Conservation (phyloP, 1,140 invertebrate genomes). For the Grapholita molesta region DNA sequence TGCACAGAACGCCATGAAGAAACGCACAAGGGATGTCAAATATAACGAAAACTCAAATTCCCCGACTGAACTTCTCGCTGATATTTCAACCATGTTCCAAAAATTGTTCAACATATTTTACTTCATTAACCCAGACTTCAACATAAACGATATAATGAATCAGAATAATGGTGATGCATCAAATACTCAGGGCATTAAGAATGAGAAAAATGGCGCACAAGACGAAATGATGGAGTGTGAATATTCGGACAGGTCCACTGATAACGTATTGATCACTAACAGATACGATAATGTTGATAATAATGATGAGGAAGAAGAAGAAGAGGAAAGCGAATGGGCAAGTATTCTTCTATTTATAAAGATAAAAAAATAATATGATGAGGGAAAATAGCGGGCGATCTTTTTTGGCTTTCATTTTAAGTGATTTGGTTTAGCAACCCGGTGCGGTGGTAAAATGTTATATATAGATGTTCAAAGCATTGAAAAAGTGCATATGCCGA, state of each 20-base stretch:
- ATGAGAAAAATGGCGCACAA: conserved; percentile 22
- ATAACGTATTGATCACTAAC: conserved; percentile 56
- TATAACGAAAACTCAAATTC: neutral
- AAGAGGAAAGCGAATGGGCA: conserved; percentile 46
- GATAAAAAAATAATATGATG: too few species aligned
- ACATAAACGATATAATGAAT: neutral
- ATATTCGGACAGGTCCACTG: conserved; percentile 50
- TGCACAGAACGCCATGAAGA: neutral
- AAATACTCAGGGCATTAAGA: neutral
- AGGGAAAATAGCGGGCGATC: too few species aligned
- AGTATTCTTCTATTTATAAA: neutral
- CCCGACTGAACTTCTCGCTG: conserved; percentile 3
- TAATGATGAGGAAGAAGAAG: conserved; percentile 3
- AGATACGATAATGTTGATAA: conserved; percentile 34
- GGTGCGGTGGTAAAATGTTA: too few species aligned
- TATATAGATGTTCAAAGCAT: too few species aligned
- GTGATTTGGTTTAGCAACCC: too few species aligned
- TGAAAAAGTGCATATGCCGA: too few species aligned
- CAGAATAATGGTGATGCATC: conserved; percentile 10
- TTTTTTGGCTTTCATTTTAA: too few species aligned
- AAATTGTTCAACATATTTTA: conserved; percentile 40
- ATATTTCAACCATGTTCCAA: conserved; percentile 37
- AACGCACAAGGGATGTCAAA: neutral
- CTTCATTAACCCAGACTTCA: conserved; percentile 27
- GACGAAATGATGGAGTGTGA: conserved; percentile 36